Evolutionary conservation across 2,888 invertebrate genomes (phyloP), one percentile per base, ranked within the genome.

Genomic region (Pantelozetes paolii): DNA sequence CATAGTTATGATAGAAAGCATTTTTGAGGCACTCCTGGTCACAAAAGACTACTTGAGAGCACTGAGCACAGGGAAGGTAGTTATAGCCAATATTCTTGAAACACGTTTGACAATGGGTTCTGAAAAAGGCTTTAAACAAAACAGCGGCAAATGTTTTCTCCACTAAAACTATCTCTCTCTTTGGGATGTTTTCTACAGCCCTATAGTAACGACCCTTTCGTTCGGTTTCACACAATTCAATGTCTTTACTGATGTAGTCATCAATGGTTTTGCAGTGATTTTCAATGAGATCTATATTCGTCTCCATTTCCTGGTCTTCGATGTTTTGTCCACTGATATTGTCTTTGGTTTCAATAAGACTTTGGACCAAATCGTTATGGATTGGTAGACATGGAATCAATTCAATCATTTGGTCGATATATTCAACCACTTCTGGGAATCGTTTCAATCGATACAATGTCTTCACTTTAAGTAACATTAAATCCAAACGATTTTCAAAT

Each of bases 11-110:
- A 36, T 36, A 30, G 20, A 20, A n/a, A 20, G 64, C 64, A 11
- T 18, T 30, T 30, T 64, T 1, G 20, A 36, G 36, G 18, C 64
- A 64, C 20, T 64, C 11, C 11, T 36, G 15, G 26, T 64, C 20
- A 18, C 64, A 64, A 11, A 64, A 64, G 36, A 64, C 64, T 3
- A 64, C 64, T 64, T 64, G 64, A 20, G 18, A n/a, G 36, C 64
- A 64, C n/a, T 36, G 64, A 5, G n/a, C 18, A 11, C 64, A 64
- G 18, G 64, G 36, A 32, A 18, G 20, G 36, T 15, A 36, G 11
- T 64, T 64, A 20, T 64, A 64, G 5, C 64, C 64, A 64, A 64
- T 36, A 36, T 64, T 64, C n/a, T 64, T 64, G n/a, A 32, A 36
- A 20, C 64, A 64, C 18, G 32, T 36, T 20, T 64, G 64, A 64